Percentiles rank a stretch among this genome's conserved stretches.
These are phyloP conservation scores for Rhimphoctona megacephalus DNA, from an alignment of 2,888 invertebrate species.

Conservation along the genomic window DNA sequence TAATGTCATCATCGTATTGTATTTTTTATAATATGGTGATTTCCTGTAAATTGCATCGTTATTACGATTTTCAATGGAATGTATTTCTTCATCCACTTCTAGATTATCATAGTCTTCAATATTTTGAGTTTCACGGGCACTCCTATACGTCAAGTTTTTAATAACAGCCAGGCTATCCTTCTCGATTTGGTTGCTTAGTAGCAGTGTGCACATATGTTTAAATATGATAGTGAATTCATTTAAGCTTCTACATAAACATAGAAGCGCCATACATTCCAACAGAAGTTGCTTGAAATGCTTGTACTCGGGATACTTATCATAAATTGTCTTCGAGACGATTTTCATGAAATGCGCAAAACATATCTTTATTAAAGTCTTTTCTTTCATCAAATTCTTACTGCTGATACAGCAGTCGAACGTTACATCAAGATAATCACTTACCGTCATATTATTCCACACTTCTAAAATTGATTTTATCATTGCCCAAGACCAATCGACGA, in stretches of 20 bases:
- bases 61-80: conserved; percentile 35
- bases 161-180: not conserved
- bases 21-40: conserved; percentile 55
- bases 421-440: not conserved
- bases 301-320: conserved; percentile 37
- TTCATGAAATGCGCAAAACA: conserved; percentile 68
- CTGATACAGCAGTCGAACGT: conserved; percentile 44
- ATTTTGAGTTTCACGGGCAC: not conserved
- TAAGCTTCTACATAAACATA: conserved; percentile 59
- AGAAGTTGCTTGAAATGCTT: conserved; percentile 40
- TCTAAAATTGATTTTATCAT: not conserved
- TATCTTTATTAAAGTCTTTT: conserved; percentile 43
- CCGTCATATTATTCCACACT: not conserved
- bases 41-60: conserved; percentile 46
- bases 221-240: conserved; percentile 14
- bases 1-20: not conserved
- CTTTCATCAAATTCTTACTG: conserved; percentile 4
- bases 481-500: conserved; percentile 20
- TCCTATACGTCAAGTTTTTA: not conserved
- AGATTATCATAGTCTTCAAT: conserved; percentile 13
- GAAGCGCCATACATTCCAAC: too few relatives aligned
- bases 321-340: conserved; percentile 51
- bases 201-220: conserved; percentile 16
- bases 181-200: not conserved
- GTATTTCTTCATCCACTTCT: not conserved